Conservation (phyloP, 2,888 invertebrate species). For the Drosophila birchii region DNA sequence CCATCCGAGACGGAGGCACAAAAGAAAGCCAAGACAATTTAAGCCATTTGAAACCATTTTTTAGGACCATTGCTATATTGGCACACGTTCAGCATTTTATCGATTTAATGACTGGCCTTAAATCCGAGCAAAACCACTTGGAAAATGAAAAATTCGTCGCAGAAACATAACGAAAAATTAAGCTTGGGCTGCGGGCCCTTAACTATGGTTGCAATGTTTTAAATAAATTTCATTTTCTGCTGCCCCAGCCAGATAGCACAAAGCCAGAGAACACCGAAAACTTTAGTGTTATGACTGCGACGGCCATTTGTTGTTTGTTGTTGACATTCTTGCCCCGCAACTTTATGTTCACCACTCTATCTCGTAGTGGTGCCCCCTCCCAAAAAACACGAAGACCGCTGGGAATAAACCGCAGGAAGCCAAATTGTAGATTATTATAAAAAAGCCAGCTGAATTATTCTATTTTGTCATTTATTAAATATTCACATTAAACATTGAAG, state of each 20-base stretch:
- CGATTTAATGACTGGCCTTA: conserved; percentile 5
- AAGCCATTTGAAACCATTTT: not conserved
- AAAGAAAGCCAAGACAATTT: conserved; percentile 1
- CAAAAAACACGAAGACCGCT: not conserved
- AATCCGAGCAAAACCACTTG: conserved; percentile 1
- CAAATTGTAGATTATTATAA: conserved; percentile 1
- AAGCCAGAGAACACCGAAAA: conserved; percentile 9
- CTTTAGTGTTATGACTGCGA: conserved; percentile 36
- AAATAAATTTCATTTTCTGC: conserved; percentile 31
- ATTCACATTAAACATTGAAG: not conserved
- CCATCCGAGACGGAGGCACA: not conserved
- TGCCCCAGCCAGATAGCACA: conserved; percentile 27
- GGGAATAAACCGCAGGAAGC: conserved; percentile 3
- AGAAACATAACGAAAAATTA: conserved; percentile 4
- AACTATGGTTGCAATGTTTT: conserved; percentile 20
- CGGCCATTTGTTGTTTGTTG: conserved; percentile 27
- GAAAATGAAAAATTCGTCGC: not conserved
- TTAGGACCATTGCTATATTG: conserved; percentile 13
- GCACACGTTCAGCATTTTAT: conserved; percentile 16
- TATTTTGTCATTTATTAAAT: not conserved
- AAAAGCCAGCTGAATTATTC: not conserved
- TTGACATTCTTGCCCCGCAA: conserved; percentile 27
- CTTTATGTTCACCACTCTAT: conserved; percentile 18
- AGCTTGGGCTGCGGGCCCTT: not conserved
- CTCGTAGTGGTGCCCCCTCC: not conserved